Evolutionary conservation across 2,888 invertebrate species (phyloP), one percentile per base, ranked within the genome.

Genomic region (Philonicus albiceps): DNA sequence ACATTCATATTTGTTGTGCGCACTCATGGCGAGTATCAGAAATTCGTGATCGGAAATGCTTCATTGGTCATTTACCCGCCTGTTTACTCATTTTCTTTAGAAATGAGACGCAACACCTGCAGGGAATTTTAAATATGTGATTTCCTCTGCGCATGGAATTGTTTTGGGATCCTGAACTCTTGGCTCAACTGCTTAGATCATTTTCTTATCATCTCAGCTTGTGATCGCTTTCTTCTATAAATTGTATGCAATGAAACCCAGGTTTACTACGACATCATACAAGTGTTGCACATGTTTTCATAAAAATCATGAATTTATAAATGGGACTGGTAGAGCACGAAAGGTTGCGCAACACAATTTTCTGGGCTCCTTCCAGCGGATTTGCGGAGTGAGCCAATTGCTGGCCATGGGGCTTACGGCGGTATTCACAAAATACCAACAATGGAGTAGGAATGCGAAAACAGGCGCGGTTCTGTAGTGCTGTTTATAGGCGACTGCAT

Each of bases 11-110:
- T 64, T 22, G 22, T 64, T 74, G 34, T 31, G 34, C 19, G 16
- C 73, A 27, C 3, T n/a, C 74, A 22, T 37, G 22, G 4, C 43
- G 22, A 2, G 64, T 22, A 83, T 83, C 27, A 11, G 34, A 73
- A 40, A 84, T 84, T 84, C 27, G 40, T 84, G 73, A 84, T 40
- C 72, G 84, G 84, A 84, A 84, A 84, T 84, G 40, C 84, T 55
- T 72, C 40, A 40, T 55, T 73, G 84, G 84, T 73, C 84, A 55
- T 40, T 84, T 84, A 84, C 84, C 84, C 40, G 40, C 43, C 31
- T 72, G 72, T 64, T 40, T 83, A 72, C 22, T 72, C 72, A 30
- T 83, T 83, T 55, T 83, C 27, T 64, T 72, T 72, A 72, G 83
- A 78, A 78, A 22, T 30, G 43, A 43, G 37, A 27, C 49, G 30